Conservation (phyloP, 2,888 invertebrate genomes). For the Melanostoma scalare region DNA sequence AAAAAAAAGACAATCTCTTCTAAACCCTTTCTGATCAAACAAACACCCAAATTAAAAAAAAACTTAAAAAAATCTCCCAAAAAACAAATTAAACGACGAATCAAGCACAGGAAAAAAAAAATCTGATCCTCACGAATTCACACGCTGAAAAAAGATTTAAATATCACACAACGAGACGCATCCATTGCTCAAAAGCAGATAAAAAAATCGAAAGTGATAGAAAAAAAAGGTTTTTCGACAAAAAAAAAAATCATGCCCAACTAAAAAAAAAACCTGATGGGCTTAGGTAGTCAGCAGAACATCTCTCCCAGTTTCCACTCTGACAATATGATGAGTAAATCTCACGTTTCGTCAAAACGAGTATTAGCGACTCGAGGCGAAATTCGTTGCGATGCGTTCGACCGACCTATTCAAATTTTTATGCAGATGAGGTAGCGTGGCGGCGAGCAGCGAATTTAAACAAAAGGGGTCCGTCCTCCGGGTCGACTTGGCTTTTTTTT, state of each 20-base stretch:
- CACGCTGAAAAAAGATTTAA: conserved; percentile 60
- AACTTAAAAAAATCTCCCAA: conserved; percentile 43
- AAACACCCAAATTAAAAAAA: conserved; percentile 18
- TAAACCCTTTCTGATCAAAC: conserved; percentile 21
- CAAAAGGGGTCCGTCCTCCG: conserved; percentile 70
- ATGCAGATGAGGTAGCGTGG: conserved; percentile 68
- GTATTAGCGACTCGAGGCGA: conserved; percentile 71
- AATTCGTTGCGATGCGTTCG: conserved; percentile 61
- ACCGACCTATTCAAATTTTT: conserved; percentile 66
- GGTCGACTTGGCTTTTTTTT: conserved; percentile 54
- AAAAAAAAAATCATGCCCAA: conserved; percentile 48
- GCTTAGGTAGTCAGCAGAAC: conserved; percentile 38
- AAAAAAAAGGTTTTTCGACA: conserved; percentile 60
- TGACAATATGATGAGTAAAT: conserved; percentile 70
- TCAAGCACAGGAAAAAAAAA: conserved; percentile 18
- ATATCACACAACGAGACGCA: conserved; percentile 48
- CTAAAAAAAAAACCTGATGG: conserved; percentile 33
- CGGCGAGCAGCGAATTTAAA: conserved; percentile 58
- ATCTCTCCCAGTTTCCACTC: conserved; percentile 50
- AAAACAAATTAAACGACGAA: conserved; percentile 34
- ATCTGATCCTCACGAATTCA: conserved; percentile 48
- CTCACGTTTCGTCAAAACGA: conserved; percentile 73
- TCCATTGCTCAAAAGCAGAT: conserved; percentile 31
- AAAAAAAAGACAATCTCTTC: neutral
- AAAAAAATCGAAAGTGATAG: conserved; percentile 65